A percentile compares a stretch with the other conserved stretches of the same genome.
Conservation (phyloP, 1,140 invertebrate genomes). For the Magallana angulata region DNA sequence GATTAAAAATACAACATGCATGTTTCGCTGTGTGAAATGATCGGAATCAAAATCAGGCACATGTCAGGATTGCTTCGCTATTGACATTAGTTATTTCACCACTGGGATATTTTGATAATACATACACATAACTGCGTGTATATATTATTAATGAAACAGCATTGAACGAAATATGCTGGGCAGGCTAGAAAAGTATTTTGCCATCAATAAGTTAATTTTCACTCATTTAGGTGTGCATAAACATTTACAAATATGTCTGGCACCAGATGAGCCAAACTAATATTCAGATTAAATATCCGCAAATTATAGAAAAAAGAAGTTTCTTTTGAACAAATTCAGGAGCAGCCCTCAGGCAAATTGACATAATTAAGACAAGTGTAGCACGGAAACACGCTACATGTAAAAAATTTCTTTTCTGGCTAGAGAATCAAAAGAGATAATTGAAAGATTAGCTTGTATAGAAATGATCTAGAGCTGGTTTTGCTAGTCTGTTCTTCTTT, state of each 20-base stretch:
- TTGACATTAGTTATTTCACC: too few relatives aligned
- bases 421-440: constrained; percentile 26
- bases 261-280: not conserved
- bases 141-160: too few relatives aligned
- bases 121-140: too few relatives aligned
- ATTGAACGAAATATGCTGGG: not conserved
- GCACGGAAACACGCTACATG: constrained; percentile 29
- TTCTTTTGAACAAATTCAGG: constrained; percentile 16
- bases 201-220: not conserved
- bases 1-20: not conserved
- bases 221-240: not conserved
- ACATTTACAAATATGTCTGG: constrained; percentile 4
- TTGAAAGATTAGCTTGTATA: constrained; percentile 29
- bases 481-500: constrained; percentile 34
- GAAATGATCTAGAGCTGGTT: constrained; percentile 32
- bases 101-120: too few relatives aligned
- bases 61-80: too few relatives aligned
- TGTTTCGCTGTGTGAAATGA: too few relatives aligned
- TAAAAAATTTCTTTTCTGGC: constrained; percentile 30
- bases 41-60: too few relatives aligned
- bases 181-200: not conserved
- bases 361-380: constrained; percentile 28
- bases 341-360: constrained; percentile 8
- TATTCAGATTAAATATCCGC: constrained; percentile 12
- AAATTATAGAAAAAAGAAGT: constrained; percentile 14